These are phyloP conservation scores for Trilocha varians DNA, from an alignment of 2,888 invertebrate species.

Conservation along the genomic window DNA sequence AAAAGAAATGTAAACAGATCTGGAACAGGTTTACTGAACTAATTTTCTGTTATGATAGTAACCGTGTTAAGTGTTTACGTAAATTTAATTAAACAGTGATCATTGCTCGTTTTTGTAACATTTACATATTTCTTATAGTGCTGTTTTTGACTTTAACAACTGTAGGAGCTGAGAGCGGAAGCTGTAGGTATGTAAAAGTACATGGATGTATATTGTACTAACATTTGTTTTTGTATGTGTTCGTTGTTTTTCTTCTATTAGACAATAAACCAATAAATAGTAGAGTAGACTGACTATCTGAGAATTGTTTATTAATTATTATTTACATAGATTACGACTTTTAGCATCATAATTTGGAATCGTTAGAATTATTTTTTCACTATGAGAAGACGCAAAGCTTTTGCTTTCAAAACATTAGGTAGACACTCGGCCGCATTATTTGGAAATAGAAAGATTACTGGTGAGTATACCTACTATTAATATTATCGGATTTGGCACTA, in stretches of 20 bases:
- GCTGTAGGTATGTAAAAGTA: too few relatives aligned
- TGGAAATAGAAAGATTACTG: background rate
- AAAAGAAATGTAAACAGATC: slow-evolving; percentile 6
- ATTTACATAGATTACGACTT: too few relatives aligned
- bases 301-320: too few relatives aligned
- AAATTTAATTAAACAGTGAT: background rate
- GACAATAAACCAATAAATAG: too few relatives aligned
- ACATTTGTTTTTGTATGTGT: too few relatives aligned
- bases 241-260: too few relatives aligned
- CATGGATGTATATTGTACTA: too few relatives aligned
- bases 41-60: slow-evolving; percentile 1
- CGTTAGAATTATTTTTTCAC: too few relatives aligned
- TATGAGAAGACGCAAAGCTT: background rate
- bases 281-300: too few relatives aligned
- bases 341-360: too few relatives aligned
- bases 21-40: slow-evolving; percentile 6
- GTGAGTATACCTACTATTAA: background rate
- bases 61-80: background rate
- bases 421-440: background rate
- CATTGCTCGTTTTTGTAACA: background rate
- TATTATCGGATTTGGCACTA: slow-evolving; percentile 37
- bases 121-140: background rate
- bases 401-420: background rate
- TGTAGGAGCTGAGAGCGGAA: too few relatives aligned
- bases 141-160: too few relatives aligned